Conservation (phyloP, 30 jellyfish, hydroid and myxozoan species). For the Hydractinia symbiolongicarpus region DNA sequence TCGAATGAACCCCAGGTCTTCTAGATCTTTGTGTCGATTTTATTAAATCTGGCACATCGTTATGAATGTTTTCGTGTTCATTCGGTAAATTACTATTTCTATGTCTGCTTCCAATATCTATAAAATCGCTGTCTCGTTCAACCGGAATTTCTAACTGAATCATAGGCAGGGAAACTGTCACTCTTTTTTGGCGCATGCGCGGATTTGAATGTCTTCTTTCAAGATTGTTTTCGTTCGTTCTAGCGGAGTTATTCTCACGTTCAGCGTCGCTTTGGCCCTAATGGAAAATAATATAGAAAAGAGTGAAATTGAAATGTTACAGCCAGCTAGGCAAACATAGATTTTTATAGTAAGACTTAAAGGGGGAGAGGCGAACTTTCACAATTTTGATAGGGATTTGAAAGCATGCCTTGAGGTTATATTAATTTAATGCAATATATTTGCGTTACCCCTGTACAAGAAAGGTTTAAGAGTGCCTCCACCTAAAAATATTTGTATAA, state of each 20-base stretch:
- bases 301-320: background rate
- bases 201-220: conserved; percentile 27
- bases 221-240: background rate
- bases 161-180: conserved; percentile 89
- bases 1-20: background rate
- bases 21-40: conserved; percentile 22
- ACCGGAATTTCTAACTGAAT: conserved; percentile 89
- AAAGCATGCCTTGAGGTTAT: no score
- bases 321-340: background rate
- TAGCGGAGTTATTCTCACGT: background rate
- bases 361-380: background rate
- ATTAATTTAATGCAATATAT: no score
- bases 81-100: no score
- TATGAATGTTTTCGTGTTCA: background rate
- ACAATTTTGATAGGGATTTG: background rate
- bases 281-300: background rate
- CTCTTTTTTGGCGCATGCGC: conserved; percentile 52
- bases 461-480: no score
- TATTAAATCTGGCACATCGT: conserved; percentile 27
- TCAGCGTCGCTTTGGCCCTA: background rate
- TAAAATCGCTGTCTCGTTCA: conserved; percentile 50
- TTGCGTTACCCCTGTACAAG: no score
- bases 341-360: background rate
- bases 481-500: no score
- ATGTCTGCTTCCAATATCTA: conserved; percentile 30